Base-by-base conservation (phyloP, 2,797 vertebrate species). In the Hephaestus fuliginosus region DNA sequence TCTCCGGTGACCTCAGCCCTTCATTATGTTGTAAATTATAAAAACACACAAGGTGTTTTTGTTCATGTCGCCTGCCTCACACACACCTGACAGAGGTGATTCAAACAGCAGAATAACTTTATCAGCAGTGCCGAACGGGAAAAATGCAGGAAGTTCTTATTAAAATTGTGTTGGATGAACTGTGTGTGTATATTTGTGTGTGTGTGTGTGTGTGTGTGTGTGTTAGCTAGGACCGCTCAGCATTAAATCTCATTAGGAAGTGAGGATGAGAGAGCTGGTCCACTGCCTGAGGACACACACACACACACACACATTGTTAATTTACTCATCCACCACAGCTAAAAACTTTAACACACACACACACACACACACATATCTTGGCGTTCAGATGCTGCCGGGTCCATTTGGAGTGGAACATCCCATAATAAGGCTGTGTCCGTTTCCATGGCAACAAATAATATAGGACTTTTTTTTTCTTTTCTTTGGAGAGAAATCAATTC, bases 211-310 rank as follows among this genome's bases (percentile, higher is more conserved):
- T 74, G 28, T 70, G 70, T 63, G 49, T 69, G 60, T 68, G 72
- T 81, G 77, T 61, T 43, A 61, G 14, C 9, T 64, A 33, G 78
- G 77, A 67, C 70, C 81, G 75, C 58, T 72, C 70, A 5, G 85
- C 87, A 89, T 92, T 91, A 91, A 92, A 92, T 91, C 90, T 85
- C 80, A 82, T 92, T 89, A 88, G 69, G 73, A 80, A 78, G 83
- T 86, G 80, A 85, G 82, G 85, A 85, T 87, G 78, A 84, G 85
- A 83, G 65, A 78, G 78, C 67, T 78, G 61, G 78, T 85, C 55
- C 46, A 49, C 65, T 39, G 86, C 87, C 80, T 5, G 83, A 75
- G 83, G 86, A 81, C 20, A 62, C 58, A 61, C 65, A 65, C 61
- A 53, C 22, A 76, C 75, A 63, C 75, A 67, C 62, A 69, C 72